These are phyloP conservation scores for Syngnathus scovelli DNA, from an alignment of 2,113 vertebrate genomes.

Conservation along the genomic window DNA sequence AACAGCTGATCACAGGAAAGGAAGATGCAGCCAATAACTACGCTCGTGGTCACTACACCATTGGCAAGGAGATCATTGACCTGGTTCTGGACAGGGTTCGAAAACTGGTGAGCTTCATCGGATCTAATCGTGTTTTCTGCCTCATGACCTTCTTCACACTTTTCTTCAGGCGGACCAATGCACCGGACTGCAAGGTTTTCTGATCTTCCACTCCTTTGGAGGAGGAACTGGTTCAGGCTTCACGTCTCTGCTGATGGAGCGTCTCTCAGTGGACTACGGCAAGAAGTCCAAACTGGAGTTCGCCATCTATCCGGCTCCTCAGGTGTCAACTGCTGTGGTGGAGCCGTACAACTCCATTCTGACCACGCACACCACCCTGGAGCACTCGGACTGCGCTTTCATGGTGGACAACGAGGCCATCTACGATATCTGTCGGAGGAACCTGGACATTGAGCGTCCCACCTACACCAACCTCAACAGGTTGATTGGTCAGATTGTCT, in stretches of 20 bases:
- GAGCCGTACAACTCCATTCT: conserved; percentile 83
- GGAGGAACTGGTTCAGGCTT: conserved; percentile 73
- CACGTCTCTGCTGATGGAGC: conserved; percentile 75
- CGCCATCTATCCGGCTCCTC: conserved; percentile 62
- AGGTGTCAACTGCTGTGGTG: conserved; percentile 77
- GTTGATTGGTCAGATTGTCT: conserved; percentile 78
- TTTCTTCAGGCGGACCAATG: conserved; percentile 69
- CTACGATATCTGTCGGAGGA: conserved; percentile 66
- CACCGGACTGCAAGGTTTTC: conserved; percentile 72
- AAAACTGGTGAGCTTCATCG: conserved; percentile 52
- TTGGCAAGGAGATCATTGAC: conserved; percentile 68
- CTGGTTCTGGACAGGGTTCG: conserved; percentile 64
- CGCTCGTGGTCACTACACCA: conserved; percentile 72
- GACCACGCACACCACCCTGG: conserved; percentile 70
- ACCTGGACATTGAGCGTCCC: conserved; percentile 80
- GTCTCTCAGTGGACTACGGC: conserved; percentile 70
- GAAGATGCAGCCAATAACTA: conserved; percentile 86
- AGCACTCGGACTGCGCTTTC: conserved; percentile 70
- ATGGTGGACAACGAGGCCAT: conserved; percentile 58
- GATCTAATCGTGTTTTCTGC: not conserved
- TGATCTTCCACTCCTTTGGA: conserved; percentile 73
- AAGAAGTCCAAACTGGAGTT: conserved; percentile 72
- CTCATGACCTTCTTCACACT: not conserved
- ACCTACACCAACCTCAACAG: conserved; percentile 81
- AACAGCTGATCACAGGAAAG: conserved; percentile 81